Percentiles rank a stretch among this genome's conserved stretches.
phyloP scores from a whole-genome alignment of 2,888 invertebrate species.

The Halictus quadricinctus region DNA sequence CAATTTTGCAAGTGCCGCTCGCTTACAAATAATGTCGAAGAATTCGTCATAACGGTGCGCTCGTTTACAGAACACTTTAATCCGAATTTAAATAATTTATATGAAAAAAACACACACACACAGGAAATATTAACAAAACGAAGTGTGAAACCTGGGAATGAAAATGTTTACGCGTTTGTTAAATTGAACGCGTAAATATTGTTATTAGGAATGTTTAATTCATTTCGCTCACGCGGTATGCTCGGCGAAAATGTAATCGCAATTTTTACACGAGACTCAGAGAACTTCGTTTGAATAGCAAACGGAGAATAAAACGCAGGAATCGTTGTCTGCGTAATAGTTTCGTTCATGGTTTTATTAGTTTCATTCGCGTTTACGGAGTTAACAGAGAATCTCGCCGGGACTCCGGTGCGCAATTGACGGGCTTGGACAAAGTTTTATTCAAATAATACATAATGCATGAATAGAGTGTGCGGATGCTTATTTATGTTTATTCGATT shows the following conservation, averaged over 20 bases:
- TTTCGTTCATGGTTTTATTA: not conserved
- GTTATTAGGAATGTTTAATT: not conserved
- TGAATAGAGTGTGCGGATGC: not conserved
- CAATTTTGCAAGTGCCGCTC: not conserved
- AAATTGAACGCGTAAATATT: not conserved
- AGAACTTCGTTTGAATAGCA: not conserved
- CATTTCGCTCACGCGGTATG: not conserved
- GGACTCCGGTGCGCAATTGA: not conserved
- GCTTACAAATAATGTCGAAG: not conserved
- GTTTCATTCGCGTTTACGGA: not conserved
- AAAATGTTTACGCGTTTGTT: not conserved
- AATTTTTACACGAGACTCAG: not conserved
- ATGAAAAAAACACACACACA: not conserved
- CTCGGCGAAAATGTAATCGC: not conserved
- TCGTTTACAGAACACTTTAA: not conserved
- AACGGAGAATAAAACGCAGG: not conserved
- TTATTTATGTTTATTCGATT: not conserved
- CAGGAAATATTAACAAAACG: not conserved
- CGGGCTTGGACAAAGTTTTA: not conserved
- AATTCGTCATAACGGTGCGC: not conserved
- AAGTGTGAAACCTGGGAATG: too few relatives aligned
- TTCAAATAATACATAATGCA: constrained; percentile 5
- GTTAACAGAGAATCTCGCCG: not conserved
- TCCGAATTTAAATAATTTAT: not conserved
- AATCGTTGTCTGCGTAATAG: not conserved